A percentile compares a stretch with the other conserved stretches of the same genome.
phyloP scores from a whole-genome alignment of 2,888 invertebrate species.

The Acanthacorydalis orientalis region DNA sequence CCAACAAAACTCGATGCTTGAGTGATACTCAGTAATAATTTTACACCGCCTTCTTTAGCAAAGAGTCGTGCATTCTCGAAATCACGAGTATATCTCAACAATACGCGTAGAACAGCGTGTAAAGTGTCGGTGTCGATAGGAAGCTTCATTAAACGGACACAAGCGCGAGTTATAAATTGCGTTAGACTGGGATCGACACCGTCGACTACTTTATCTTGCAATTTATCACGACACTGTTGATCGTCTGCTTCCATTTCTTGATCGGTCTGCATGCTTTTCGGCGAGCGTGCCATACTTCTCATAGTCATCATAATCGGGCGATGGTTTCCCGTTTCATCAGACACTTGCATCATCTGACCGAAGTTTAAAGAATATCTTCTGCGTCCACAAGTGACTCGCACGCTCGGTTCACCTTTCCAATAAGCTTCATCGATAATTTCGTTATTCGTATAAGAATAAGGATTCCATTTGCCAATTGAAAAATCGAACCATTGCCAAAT shows the following conservation, averaged over 20 bases:
- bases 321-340: constrained; percentile 69
- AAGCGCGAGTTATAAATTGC: constrained; percentile 28
- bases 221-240: constrained; percentile 9
- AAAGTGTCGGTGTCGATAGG: constrained; percentile 58
- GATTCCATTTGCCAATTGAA: constrained; percentile 62
- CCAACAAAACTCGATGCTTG: constrained; percentile 57
- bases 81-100: constrained; percentile 55
- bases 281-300: constrained; percentile 19
- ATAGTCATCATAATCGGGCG: constrained; percentile 57
- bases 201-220: constrained; percentile 13
- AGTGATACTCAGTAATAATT: constrained; percentile 49
- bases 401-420: constrained; percentile 48
- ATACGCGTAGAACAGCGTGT: constrained; percentile 59
- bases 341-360: constrained; percentile 64
- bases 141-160: constrained; percentile 49
- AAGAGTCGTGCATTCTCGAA: constrained; percentile 56
- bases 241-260: constrained; percentile 5
- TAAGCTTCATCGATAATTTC: constrained; percentile 64
- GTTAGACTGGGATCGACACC: constrained; percentile 18
- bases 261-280: background rate
- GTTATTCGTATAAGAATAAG: constrained; percentile 54
- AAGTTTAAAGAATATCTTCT: constrained; percentile 63
- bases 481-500: constrained; percentile 75
- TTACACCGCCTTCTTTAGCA: constrained; percentile 55
- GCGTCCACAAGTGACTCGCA: constrained; percentile 53